Percentiles rank a stretch among this genome's conserved stretches.
Conservation (phyloP, 2,113 vertebrate genomes). For the Chionis minor region DNA sequence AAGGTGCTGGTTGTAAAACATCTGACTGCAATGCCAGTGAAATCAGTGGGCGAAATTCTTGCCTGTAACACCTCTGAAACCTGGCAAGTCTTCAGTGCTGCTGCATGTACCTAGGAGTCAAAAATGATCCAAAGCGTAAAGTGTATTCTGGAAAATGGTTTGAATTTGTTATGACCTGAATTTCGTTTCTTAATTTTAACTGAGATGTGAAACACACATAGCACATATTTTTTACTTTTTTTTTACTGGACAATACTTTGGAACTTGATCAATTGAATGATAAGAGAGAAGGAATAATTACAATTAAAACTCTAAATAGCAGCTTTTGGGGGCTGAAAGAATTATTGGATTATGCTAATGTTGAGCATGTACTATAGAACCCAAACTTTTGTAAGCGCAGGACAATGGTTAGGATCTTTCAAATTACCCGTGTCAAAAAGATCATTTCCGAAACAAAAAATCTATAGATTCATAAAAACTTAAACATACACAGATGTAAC, state of each 20-base stretch:
- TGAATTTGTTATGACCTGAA: background rate
- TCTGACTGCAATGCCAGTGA: background rate
- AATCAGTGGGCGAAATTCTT: background rate
- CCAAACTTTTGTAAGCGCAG: background rate
- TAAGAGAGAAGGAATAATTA: background rate
- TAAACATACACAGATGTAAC: background rate
- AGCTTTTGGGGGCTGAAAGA: background rate
- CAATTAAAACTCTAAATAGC: background rate
- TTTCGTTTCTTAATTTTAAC: constrained; percentile 40
- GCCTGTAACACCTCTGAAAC: background rate
- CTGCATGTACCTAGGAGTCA: background rate
- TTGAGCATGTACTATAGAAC: background rate
- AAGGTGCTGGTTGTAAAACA: background rate
- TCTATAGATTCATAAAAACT: background rate
- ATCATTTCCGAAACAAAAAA: background rate
- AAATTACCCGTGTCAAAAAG: background rate
- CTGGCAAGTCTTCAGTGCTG: background rate
- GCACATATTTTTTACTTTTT: background rate
- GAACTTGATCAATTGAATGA: background rate
- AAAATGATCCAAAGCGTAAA: background rate
- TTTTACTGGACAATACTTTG: background rate
- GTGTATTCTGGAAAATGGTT: constrained; percentile 4
- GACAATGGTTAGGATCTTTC: background rate
- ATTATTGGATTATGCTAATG: background rate
- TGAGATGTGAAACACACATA: background rate